These are phyloP conservation scores for Ammodytes dubius DNA, from an alignment of 2,113 vertebrate genomes.

Conservation along the genomic window DNA sequence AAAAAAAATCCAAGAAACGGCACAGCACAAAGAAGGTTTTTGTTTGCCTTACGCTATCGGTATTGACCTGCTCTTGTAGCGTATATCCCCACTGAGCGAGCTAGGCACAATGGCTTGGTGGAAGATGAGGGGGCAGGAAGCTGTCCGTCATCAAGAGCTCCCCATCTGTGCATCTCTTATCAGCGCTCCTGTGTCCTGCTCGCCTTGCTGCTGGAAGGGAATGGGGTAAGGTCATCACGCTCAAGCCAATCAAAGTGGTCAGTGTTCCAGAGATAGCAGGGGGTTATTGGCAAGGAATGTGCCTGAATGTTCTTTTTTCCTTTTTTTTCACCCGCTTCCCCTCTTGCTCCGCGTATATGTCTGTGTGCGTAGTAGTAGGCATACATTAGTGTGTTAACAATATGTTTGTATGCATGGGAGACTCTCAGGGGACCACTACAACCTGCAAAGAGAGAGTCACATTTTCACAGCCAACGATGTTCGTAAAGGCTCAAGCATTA, in stretches of 20 bases:
- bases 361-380: neutral
- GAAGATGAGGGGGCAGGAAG: slow-evolving; percentile 76
- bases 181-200: slow-evolving; percentile 73
- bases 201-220: slow-evolving; percentile 70
- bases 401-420: neutral
- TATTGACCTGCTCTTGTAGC: slow-evolving; percentile 73
- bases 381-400: neutral
- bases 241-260: slow-evolving; percentile 79
- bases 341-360: slow-evolving; percentile 2
- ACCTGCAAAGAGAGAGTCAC: neutral
- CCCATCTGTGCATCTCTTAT: slow-evolving; percentile 79
- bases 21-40: slow-evolving; percentile 80
- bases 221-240: slow-evolving; percentile 77
- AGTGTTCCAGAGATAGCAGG: slow-evolving; percentile 71
- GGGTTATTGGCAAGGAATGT: slow-evolving; percentile 68
- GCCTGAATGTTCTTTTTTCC: slow-evolving; percentile 42
- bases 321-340: slow-evolving; percentile 22
- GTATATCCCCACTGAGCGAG: slow-evolving; percentile 61
- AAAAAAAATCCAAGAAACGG: slow-evolving; percentile 65
- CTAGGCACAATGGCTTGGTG: slow-evolving; percentile 68
- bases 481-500: neutral
- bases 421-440: neutral
- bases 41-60: slow-evolving; percentile 80
- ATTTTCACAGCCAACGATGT: neutral
- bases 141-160: slow-evolving; percentile 75